phyloP scores from a whole-genome alignment of 2,113 vertebrate species.

The Archilochus colubris region DNA sequence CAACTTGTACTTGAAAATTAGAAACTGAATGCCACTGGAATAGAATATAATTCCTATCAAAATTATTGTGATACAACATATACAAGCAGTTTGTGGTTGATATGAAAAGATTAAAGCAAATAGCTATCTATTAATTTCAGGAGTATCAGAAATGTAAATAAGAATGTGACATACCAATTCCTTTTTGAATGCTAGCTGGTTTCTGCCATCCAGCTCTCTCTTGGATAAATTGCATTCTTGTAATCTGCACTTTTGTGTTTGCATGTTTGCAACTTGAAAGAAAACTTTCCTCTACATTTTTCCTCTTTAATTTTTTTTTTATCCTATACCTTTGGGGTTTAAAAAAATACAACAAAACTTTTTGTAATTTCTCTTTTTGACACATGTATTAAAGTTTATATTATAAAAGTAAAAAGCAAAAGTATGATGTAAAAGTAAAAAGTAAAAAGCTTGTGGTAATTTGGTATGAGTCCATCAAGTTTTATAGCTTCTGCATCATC shows the following conservation, averaged over 20 bases:
- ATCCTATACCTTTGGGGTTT: conserved; percentile 22
- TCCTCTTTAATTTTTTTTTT: conserved; percentile 39
- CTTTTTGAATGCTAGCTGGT: conserved; percentile 18
- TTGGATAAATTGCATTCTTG: conserved; percentile 33
- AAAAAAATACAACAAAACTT: not conserved
- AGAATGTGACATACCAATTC: conserved; percentile 42
- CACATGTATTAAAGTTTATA: not conserved
- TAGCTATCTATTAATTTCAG: conserved; percentile 75
- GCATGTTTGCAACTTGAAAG: conserved; percentile 17
- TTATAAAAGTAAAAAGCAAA: not conserved
- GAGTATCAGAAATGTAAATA: conserved; percentile 76
- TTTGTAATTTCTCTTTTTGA: conserved; percentile 34
- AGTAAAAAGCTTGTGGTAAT: too few species aligned
- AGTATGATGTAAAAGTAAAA: not conserved
- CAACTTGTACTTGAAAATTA: conserved; percentile 50
- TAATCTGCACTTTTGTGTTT: conserved; percentile 44
- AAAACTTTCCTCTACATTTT: not conserved
- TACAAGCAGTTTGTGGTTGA: conserved; percentile 65
- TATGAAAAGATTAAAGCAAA: conserved; percentile 73
- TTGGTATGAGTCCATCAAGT: too few species aligned
- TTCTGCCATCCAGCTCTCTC: conserved; percentile 22
- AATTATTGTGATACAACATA: conserved; percentile 50
- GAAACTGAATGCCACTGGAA: conserved; percentile 40
- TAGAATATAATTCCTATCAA: conserved; percentile 36
- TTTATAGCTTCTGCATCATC: too few species aligned